Conservation (phyloP, 1,140 invertebrate genomes). For the Bicyclus anynana region DNA sequence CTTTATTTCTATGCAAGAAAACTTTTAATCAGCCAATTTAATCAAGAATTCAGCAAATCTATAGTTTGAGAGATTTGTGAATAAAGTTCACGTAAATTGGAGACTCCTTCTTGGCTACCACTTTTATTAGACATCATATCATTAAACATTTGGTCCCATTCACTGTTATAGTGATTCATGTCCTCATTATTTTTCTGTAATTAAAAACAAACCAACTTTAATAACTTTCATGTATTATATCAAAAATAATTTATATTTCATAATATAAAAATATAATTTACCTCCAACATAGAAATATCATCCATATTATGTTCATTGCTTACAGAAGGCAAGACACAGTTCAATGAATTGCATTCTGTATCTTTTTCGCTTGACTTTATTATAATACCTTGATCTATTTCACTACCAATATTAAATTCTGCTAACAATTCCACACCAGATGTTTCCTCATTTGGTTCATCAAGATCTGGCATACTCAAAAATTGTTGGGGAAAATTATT, state of each 20-base stretch:
- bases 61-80: constrained; percentile 70
- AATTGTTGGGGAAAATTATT: constrained; percentile 49
- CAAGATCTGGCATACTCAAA: constrained; percentile 62
- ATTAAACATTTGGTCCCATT: constrained; percentile 74
- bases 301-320: constrained; percentile 58
- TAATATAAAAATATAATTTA: constrained; percentile 25
- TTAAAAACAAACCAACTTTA: not conserved
- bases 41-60: constrained; percentile 65
- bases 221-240: not conserved
- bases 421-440: constrained; percentile 48
- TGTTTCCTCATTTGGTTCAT: constrained; percentile 39
- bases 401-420: constrained; percentile 57
- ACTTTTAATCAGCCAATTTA: not conserved
- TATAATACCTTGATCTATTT: constrained; percentile 37
- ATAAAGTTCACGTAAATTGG: constrained; percentile 69
- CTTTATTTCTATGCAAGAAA: constrained; percentile 15
- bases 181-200: constrained; percentile 55
- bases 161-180: constrained; percentile 55
- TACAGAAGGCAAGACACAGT: constrained; percentile 65
- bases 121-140: constrained; percentile 64
- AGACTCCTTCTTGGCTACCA: constrained; percentile 56
- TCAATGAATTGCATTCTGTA: constrained; percentile 46
- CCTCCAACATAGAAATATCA: constrained; percentile 53
- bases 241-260: too few relatives aligned
- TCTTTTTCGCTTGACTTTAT: constrained; percentile 35